Base-by-base conservation (phyloP, 2,113 vertebrate genomes). In the Zosterops pallidus region DNA sequence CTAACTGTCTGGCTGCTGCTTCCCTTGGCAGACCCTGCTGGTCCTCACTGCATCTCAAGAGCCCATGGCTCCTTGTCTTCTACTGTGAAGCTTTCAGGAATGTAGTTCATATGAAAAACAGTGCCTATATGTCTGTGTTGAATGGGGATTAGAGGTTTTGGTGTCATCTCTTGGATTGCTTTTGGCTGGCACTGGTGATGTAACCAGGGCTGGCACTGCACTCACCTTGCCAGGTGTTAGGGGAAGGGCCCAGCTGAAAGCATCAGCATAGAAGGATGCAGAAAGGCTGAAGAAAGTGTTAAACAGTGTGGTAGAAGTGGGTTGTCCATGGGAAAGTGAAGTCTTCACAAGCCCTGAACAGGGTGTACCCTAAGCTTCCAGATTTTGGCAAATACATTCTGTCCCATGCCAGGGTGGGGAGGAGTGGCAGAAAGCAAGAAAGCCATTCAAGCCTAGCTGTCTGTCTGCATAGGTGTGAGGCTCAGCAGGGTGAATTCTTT, bases 401-500 rank as follows among this genome's bases (percentile, higher is more conserved):
- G 50, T 78, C 71, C 93, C 76, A 28, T 37, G 9, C 25, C 76
- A 74, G 74, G 85, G n/a, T 41, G 69, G 86, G 80, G 88, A 96
- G 93, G 92, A 90, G 90, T 46, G 9, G 21, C 62, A 41, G 71
- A 20, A 70, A 64, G 67, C 31, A 55, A 41, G 79, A 52, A 90
- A 80, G 52, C 82, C 2, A 0, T 49, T 91, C 83, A 57, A 37
- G 25, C 85, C 79, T 19, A 35, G 13, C 78, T 80, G 39, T 67
- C 78, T 80, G 39, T 67, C 92, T 90, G 53, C 75, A 50, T 35
- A 55, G 80, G 75, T 78, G 0, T 78, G 71, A 88, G 83, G 55
- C 84, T 95, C 56, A 1, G 71, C 78, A 95, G 92, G 86, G 86
- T 93, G 90, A 96, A 96, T 96, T 97, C 92, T 96, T 93, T 93